Percentiles rank a stretch among this genome's conserved stretches.
Conservation (phyloP, 2,888 invertebrate genomes). For the Melanargia galathea region DNA sequence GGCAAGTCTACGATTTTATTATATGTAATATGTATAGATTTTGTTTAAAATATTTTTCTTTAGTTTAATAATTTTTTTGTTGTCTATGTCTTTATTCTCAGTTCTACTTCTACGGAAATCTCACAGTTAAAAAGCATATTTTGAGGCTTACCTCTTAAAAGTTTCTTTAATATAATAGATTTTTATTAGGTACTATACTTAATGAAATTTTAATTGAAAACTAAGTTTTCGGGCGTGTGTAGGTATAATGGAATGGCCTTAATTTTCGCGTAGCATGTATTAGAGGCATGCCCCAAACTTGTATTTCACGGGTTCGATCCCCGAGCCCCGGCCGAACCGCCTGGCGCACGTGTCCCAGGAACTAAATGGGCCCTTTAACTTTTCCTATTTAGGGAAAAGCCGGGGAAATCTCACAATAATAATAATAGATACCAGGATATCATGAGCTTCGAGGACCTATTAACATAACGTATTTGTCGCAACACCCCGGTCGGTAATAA, state of each 20-base stretch:
- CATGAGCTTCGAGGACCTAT: constrained; percentile 65
- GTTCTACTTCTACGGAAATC: too few relatives aligned
- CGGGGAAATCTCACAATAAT: constrained; percentile 75
- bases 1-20: too few relatives aligned
- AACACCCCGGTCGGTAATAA: constrained; percentile 50
- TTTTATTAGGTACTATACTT: too few relatives aligned
- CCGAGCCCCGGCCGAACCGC: constrained; percentile 43
- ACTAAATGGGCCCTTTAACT: constrained; percentile 81
- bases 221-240: background rate
- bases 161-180: background rate
- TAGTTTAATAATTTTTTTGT: too few relatives aligned
- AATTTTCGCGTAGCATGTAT: constrained; percentile 26
- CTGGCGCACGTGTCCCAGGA: constrained; percentile 68
- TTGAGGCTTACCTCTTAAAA: too few relatives aligned
- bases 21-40: too few relatives aligned
- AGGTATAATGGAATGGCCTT: constrained; percentile 15
- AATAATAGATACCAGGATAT: constrained; percentile 67
- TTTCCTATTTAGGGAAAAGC: constrained; percentile 79
- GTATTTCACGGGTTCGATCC: constrained; percentile 39
- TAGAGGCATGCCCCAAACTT: constrained; percentile 22
- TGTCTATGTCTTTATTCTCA: too few relatives aligned
- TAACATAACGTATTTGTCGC: constrained; percentile 59
- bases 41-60: too few relatives aligned
- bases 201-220: constrained; percentile 3
- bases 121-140: too few relatives aligned